Conservation (phyloP, 2,113 vertebrate genomes). For the Chloropsis hardwickii region DNA sequence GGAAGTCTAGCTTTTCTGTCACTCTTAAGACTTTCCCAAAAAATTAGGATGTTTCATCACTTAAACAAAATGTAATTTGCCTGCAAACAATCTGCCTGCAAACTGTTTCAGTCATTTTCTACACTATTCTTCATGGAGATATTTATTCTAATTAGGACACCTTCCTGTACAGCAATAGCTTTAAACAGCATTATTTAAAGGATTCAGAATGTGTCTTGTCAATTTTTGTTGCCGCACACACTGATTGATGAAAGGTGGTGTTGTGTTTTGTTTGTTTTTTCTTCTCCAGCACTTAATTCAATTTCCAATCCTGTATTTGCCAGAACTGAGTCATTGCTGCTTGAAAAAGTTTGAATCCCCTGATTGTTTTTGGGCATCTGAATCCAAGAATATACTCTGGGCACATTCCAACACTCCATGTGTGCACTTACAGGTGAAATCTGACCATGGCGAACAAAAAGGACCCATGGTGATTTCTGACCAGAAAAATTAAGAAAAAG, state of each 20-base stretch:
- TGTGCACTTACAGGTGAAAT: not conserved
- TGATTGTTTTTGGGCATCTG: not conserved
- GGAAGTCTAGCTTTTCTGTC: not conserved
- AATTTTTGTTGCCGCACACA: accelerated
- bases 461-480: not conserved
- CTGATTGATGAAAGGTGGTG: not conserved
- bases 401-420: not conserved
- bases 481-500: not conserved
- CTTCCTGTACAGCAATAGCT: not conserved
- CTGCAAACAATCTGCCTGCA: too few species aligned
- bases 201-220: not conserved
- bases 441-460: not conserved
- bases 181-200: not conserved
- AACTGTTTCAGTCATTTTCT: not conserved
- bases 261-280: not conserved
- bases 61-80: not conserved
- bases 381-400: not conserved
- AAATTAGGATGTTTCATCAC: not conserved
- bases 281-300: not conserved
- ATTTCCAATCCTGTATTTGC: not conserved
- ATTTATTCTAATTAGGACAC: not conserved
- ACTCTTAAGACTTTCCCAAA: not conserved
- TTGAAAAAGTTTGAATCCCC: not conserved
- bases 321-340: not conserved
- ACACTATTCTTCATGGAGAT: not conserved